These are phyloP conservation scores for Drosophila simulans DNA, from an alignment of 1,140 invertebrate genomes.

Conservation along the genomic window DNA sequence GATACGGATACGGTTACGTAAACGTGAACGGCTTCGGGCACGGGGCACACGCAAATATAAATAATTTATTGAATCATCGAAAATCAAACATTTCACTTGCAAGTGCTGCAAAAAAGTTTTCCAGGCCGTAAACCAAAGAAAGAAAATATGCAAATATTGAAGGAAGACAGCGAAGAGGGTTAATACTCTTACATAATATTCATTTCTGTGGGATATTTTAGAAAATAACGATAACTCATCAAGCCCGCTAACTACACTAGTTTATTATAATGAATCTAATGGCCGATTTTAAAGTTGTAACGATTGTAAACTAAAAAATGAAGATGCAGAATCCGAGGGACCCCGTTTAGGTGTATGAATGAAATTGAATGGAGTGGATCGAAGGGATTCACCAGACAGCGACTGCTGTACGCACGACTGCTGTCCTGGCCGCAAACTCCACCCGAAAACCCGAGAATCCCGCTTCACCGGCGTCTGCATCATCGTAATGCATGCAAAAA, in stretches of 20 bases:
- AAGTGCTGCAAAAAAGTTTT: conserved; percentile 71
- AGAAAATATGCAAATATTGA: neutral
- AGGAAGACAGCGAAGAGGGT: neutral
- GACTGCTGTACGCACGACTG: conserved; percentile 55
- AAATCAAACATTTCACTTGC: conserved; percentile 83
- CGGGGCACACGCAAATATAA: conserved; percentile 73
- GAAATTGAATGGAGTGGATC: neutral
- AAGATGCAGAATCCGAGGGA: neutral
- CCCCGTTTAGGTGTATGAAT: conserved; percentile 1
- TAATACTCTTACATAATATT: conserved; percentile 2
- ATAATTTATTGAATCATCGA: conserved; percentile 83
- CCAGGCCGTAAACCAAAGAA: conserved; percentile 27
- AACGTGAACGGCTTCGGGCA: neutral
- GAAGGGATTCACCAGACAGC: conserved; percentile 37
- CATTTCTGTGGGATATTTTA: too few species aligned
- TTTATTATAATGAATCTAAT: too few species aligned
- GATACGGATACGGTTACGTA: neutral
- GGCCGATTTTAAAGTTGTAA: too few species aligned
- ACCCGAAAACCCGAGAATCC: neutral
- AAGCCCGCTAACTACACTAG: too few species aligned
- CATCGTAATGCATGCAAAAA: conserved; percentile 78
- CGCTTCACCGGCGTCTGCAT: conserved; percentile 14
- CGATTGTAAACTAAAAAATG: too few species aligned
- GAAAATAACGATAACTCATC: too few species aligned
- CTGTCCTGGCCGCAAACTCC: conserved; percentile 49